phyloP scores from a whole-genome alignment of 30 jellyfish, hydroid and myxozoan genomes.

The Rhopilema esculentum region DNA sequence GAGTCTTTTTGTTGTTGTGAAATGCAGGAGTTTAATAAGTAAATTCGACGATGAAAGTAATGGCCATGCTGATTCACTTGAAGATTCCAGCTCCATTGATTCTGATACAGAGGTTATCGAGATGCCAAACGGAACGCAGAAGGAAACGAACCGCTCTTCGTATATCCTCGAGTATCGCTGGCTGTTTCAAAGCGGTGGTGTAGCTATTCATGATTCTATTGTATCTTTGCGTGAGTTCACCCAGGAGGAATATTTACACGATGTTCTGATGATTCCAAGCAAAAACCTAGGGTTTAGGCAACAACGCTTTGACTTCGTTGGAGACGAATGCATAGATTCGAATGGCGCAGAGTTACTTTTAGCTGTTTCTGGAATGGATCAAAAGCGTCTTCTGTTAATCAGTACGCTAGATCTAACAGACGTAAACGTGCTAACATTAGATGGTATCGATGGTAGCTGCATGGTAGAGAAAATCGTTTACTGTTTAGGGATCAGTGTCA shows the following conservation, averaged over 20 bases:
- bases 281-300: conserved; percentile 24
- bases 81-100: conserved; percentile 40
- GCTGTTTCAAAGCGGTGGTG: conserved; percentile 15
- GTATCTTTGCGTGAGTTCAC: conserved; percentile 12
- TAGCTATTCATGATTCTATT: conserved; percentile 16
- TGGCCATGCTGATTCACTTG: conserved; percentile 4
- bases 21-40: background rate
- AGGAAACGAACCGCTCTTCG: conserved; percentile 1
- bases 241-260: conserved; percentile 20
- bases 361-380: conserved; percentile 20
- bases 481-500: conserved; percentile 49
- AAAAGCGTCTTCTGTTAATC: conserved; percentile 14
- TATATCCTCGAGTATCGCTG: conserved; percentile 41
- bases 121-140: conserved; percentile 23
- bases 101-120: conserved; percentile 55
- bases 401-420: conserved; percentile 41
- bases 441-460: background rate
- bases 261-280: conserved; percentile 40
- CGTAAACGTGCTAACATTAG: conserved; percentile 24
- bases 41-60: background rate
- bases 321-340: conserved; percentile 25
- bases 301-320: conserved; percentile 36
- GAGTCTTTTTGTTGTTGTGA: conserved; percentile 45
- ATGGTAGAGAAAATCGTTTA: conserved; percentile 24
- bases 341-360: conserved; percentile 17